Evolutionary conservation across 2,797 vertebrate species (phyloP).

Genomic region (Protosalanx chinensis): DNA sequence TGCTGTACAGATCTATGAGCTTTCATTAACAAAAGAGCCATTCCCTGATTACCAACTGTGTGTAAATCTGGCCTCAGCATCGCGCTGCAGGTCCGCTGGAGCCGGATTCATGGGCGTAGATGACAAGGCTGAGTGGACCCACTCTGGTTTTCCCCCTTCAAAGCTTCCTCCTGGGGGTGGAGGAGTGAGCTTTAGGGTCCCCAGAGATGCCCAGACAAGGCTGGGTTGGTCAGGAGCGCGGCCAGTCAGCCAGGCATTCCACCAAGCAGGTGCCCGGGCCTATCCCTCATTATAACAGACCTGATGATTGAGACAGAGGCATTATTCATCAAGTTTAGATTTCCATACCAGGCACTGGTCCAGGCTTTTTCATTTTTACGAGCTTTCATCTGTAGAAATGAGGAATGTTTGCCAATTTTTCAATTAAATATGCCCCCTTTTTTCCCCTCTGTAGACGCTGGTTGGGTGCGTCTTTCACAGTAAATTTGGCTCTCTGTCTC

Average conservation of each 20-base stretch:
- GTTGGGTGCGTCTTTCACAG: conserved; percentile 57
- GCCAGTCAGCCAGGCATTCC: conserved; percentile 43
- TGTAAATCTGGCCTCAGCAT: conserved; percentile 68
- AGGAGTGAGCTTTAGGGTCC: conserved; percentile 39
- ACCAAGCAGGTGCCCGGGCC: conserved; percentile 70
- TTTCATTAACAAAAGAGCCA: conserved; percentile 82
- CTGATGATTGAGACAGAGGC: conserved; percentile 92
- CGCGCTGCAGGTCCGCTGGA: conserved; percentile 32
- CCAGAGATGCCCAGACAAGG: conserved; percentile 47
- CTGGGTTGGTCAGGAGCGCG: conserved; percentile 56
- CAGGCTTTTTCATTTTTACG: conserved; percentile 98
- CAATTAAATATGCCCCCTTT: conserved; percentile 93
- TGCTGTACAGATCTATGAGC: conserved; percentile 71
- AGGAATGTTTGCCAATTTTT: conserved; percentile 91
- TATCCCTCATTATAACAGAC: conserved; percentile 93
- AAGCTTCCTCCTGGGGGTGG: conserved; percentile 18
- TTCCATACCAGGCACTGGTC: conserved; percentile 90
- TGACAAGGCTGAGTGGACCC: conserved; percentile 62
- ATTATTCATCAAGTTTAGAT: conserved; percentile 98
- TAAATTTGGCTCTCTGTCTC: conserved; percentile 55
- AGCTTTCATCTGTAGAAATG: conserved; percentile 90
- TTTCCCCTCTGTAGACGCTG: conserved; percentile 57
- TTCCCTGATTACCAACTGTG: conserved; percentile 71
- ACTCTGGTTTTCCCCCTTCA: conserved; percentile 43
- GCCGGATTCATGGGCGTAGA: conserved; percentile 60